Conservation (phyloP, 2,113 vertebrate species). For the Prunella himalayana region DNA sequence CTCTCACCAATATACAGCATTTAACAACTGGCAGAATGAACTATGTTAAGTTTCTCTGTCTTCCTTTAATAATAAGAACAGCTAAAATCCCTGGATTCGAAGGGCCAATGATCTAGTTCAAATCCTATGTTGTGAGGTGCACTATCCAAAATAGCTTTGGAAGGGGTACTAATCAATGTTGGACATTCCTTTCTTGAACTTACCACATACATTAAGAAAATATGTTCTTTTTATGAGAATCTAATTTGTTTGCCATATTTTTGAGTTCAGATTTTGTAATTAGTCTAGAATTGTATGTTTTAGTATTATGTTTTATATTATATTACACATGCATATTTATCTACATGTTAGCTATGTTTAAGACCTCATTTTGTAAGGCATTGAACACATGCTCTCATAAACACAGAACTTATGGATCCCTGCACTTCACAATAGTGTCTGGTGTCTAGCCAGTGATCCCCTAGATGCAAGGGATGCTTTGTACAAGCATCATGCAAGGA, state of each 20-base stretch:
- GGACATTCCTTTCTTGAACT: not conserved
- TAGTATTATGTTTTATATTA: not conserved
- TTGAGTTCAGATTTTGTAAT: not conserved
- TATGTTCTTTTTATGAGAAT: not conserved
- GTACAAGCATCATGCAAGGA: not conserved
- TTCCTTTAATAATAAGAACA: not conserved
- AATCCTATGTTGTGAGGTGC: not conserved
- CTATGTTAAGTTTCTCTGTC: not conserved
- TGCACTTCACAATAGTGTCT: not conserved
- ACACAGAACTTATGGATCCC: not conserved
- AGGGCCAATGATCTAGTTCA: not conserved
- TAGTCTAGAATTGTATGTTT: not conserved
- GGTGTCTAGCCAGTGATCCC: not conserved
- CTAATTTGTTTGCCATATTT: not conserved
- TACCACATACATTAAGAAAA: not conserved
- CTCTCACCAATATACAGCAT: not conserved
- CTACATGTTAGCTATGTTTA: not conserved
- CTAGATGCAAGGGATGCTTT: not conserved
- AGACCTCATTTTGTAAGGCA: not conserved
- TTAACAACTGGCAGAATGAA: slow-evolving; percentile 3
- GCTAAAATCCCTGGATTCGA: not conserved
- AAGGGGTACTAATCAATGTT: not conserved
- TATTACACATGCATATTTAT: not conserved
- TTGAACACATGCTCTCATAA: not conserved
- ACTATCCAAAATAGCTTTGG: not conserved